Percentiles rank a stretch among this genome's conserved stretches.
Conservation (phyloP, 2,888 invertebrate species). For the Halictus ligatus region DNA sequence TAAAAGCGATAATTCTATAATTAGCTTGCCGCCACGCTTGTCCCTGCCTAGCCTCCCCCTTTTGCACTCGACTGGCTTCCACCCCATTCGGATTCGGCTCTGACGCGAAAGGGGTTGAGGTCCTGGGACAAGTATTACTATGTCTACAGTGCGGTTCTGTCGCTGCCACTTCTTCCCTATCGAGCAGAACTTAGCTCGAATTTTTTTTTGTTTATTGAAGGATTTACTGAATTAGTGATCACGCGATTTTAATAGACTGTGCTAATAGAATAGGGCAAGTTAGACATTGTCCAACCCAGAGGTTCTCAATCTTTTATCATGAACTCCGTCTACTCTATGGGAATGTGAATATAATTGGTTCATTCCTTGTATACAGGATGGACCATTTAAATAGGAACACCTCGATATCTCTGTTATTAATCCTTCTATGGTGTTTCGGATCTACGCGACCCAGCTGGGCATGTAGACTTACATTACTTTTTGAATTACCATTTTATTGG, state of each 20-base stretch:
- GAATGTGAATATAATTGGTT: background rate
- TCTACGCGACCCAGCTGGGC: no score
- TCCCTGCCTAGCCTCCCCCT: slow-evolving; percentile 7
- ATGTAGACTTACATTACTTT: no score
- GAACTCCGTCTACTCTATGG: no score
- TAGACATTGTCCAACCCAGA: background rate
- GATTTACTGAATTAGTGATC: slow-evolving; percentile 12
- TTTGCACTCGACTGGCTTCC: slow-evolving; percentile 12
- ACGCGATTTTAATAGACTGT: background rate
- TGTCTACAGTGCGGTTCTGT: slow-evolving; percentile 12
- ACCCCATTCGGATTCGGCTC: background rate
- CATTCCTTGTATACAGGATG: background rate
- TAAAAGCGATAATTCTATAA: slow-evolving; percentile 81
- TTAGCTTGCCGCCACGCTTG: slow-evolving; percentile 71
- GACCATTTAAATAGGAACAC: background rate
- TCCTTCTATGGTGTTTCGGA: no score
- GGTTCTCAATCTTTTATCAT: background rate
- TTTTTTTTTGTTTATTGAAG: slow-evolving; percentile 36
- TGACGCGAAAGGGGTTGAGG: slow-evolving; percentile 14
- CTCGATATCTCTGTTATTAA: no score
- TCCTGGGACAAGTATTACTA: slow-evolving; percentile 4
- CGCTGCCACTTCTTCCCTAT: slow-evolving; percentile 3
- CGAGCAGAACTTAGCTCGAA: background rate
- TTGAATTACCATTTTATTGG: no score
- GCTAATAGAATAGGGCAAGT: background rate